phyloP scores from a whole-genome alignment of 2,888 invertebrate species.

The Leptopilina drosophilae region DNA sequence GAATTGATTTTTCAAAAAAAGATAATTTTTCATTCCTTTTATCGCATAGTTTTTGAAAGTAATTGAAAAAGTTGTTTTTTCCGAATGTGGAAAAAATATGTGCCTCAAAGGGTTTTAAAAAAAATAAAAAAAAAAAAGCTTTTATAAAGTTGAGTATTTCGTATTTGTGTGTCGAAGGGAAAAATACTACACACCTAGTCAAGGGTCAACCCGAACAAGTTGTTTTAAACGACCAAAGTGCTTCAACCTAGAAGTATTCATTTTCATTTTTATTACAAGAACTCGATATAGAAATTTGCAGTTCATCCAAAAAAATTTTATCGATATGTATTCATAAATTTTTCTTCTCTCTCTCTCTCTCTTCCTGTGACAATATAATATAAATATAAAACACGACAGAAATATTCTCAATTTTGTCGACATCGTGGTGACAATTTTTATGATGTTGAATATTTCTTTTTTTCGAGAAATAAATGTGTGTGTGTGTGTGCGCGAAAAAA shows the following conservation, averaged over 20 bases:
- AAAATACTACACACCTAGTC: background rate
- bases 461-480: background rate
- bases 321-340: no score
- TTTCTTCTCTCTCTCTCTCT: no score
- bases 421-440: background rate
- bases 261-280: background rate
- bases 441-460: background rate
- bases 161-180: background rate
- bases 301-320: background rate
- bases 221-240: conserved; percentile 4
- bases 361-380: no score
- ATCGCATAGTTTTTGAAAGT: no score
- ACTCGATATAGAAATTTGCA: background rate
- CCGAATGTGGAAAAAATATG: no score
- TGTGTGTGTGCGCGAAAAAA: background rate
- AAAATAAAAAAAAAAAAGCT: no score
- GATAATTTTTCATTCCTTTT: no score
- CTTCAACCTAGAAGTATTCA: background rate
- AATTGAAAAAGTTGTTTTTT: no score
- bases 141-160: background rate
- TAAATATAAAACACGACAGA: no score
- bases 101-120: no score
- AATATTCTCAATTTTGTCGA: no score
- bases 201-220: conserved; percentile 6
- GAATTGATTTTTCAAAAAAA: no score